Conservation (phyloP, 2,797 vertebrate genomes). For the Parambassis ranga region DNA sequence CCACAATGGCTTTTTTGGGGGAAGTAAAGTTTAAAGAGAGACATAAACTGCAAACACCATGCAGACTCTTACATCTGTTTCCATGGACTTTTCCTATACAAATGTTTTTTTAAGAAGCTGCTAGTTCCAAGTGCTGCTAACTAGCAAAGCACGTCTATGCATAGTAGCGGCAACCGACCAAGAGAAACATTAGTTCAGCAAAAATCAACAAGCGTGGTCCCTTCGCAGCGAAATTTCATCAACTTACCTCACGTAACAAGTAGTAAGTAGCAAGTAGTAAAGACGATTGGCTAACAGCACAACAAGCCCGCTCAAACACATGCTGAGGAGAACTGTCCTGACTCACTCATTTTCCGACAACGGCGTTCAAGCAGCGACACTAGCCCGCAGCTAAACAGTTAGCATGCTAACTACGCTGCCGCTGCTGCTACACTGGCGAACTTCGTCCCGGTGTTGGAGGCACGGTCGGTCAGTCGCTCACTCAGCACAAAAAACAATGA, state of each 20-base stretch:
- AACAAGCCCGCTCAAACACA: conserved; percentile 43
- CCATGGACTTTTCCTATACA: not conserved
- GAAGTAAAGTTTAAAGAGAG: no score
- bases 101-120: not conserved
- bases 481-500: conserved; percentile 66
- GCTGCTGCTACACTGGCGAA: conserved; percentile 59
- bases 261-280: not conserved
- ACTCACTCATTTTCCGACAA: conserved; percentile 43
- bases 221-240: not conserved
- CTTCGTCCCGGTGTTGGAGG: conserved; percentile 69
- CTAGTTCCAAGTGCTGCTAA: not conserved
- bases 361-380: conserved; percentile 26
- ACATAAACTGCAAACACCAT: not conserved
- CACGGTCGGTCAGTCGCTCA: conserved; percentile 65
- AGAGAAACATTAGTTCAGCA: conserved; percentile 29
- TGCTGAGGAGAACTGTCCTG: conserved; percentile 32
- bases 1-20: no score
- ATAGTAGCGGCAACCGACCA: conserved; percentile 18
- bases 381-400: conserved; percentile 62
- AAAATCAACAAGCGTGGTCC: not conserved
- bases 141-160: conserved; percentile 6
- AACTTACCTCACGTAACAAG: conserved; percentile 18
- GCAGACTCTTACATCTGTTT: not conserved
- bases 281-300: conserved; percentile 1
- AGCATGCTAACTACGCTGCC: conserved; percentile 70